Conservation (phyloP, 2,888 invertebrate genomes). For the Hetaerina titia region DNA sequence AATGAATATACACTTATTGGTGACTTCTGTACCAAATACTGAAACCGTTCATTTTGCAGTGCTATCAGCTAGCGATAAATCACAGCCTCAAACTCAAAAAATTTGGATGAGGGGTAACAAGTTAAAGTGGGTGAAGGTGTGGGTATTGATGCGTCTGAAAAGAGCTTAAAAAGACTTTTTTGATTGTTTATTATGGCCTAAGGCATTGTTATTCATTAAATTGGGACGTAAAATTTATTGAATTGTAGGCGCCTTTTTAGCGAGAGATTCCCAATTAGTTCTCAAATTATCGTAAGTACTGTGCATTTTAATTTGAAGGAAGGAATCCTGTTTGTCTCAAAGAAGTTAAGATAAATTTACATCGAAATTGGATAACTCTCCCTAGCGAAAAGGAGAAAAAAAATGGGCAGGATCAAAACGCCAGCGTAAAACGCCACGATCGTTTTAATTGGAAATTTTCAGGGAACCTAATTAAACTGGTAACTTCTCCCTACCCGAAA, state of each 20-base stretch:
- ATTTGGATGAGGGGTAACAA: background rate
- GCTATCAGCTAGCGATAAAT: background rate
- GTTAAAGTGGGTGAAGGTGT: background rate
- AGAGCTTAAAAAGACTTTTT: background rate
- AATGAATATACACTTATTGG: too few relatives aligned
- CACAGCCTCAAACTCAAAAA: background rate
- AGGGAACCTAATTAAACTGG: slow-evolving; percentile 51
- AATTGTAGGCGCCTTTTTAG: background rate
- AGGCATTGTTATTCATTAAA: background rate
- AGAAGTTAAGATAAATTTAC: slow-evolving; percentile 60
- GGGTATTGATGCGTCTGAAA: background rate
- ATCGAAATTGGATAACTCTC: slow-evolving; percentile 50
- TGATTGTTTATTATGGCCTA: background rate
- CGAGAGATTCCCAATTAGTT: background rate
- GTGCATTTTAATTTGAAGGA: slow-evolving; percentile 2
- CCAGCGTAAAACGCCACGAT: background rate
- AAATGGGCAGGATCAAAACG: background rate
- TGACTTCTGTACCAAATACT: too few relatives aligned
- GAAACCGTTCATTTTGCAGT: too few relatives aligned
- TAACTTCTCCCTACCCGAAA: background rate
- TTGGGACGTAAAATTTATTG: background rate
- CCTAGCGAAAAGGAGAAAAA: background rate
- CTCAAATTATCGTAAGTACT: slow-evolving; percentile 15
- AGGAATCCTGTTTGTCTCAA: slow-evolving; percentile 40
- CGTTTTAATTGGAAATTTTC: slow-evolving; percentile 60